Conservation (phyloP, 2,113 vertebrate genomes). For the Vombatus ursinus region DNA sequence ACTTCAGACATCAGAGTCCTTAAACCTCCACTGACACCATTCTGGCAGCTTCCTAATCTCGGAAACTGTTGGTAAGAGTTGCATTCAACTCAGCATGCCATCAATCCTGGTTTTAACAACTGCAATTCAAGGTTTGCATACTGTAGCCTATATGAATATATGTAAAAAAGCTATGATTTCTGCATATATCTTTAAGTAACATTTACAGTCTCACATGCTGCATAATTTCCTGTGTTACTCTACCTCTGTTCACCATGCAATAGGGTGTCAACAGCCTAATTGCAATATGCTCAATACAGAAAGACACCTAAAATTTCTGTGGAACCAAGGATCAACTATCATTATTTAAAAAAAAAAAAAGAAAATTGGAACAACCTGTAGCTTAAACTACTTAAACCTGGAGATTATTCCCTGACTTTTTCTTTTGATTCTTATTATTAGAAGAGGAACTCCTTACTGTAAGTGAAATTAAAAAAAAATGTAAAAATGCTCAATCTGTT, state of each 20-base stretch:
- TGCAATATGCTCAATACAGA: slow-evolving; percentile 72
- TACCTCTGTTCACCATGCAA: slow-evolving; percentile 81
- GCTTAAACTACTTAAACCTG: slow-evolving; percentile 77
- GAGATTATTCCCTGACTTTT: slow-evolving; percentile 76
- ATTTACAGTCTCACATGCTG: slow-evolving; percentile 69
- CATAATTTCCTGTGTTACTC: slow-evolving; percentile 77
- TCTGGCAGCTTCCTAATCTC: slow-evolving; percentile 82
- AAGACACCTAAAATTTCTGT: slow-evolving; percentile 71
- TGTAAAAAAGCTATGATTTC: slow-evolving; percentile 63
- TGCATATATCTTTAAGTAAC: slow-evolving; percentile 79
- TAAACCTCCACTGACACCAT: slow-evolving; percentile 85
- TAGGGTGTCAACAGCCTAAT: slow-evolving; percentile 82
- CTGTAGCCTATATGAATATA: slow-evolving; percentile 67
- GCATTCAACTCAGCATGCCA: slow-evolving; percentile 79
- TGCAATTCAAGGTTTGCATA: slow-evolving; percentile 55
- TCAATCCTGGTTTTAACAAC: slow-evolving; percentile 72
- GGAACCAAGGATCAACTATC: slow-evolving; percentile 73
- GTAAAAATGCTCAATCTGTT: background rate
- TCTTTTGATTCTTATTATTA: slow-evolving; percentile 60
- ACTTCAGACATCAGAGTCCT: slow-evolving; percentile 85
- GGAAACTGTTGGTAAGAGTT: slow-evolving; percentile 81
- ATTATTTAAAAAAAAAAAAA: slow-evolving; percentile 26
- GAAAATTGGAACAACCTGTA: slow-evolving; percentile 73
- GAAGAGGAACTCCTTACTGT: background rate
- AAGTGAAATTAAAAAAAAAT: slow-evolving; percentile 23